Conservation (phyloP, 2,888 invertebrate species). For the Lasioglossum vierecki region DNA sequence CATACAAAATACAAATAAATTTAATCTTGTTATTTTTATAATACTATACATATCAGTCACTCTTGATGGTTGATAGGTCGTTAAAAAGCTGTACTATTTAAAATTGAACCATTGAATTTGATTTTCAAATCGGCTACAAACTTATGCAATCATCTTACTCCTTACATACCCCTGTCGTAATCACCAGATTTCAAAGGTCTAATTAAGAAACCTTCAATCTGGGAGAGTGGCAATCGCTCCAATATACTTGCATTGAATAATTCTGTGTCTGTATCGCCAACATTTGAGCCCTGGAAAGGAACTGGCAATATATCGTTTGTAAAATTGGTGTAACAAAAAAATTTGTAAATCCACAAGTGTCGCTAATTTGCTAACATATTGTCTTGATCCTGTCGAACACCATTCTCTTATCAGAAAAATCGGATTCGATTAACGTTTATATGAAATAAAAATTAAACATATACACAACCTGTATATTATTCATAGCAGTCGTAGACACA, state of each 20-base stretch:
- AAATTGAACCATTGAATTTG: too few species aligned
- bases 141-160: too few species aligned
- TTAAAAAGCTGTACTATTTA: too few species aligned
- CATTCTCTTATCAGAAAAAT: neutral
- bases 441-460: neutral
- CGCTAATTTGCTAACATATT: conserved; percentile 41
- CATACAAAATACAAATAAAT: too few species aligned
- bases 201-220: conserved; percentile 87
- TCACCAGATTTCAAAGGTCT: conserved; percentile 92
- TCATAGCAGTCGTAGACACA: conserved; percentile 33
- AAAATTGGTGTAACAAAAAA: neutral
- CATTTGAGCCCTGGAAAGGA: conserved; percentile 45
- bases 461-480: conserved; percentile 41
- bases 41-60: too few species aligned
- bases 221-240: conserved; percentile 74
- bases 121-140: too few species aligned
- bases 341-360: neutral
- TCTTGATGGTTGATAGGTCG: too few species aligned
- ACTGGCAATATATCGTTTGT: neutral
- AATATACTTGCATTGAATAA: conserved; percentile 78
- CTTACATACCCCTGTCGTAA: conserved; percentile 88
- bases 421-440: neutral
- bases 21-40: too few species aligned
- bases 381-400: conserved; percentile 1
- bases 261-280: conserved; percentile 68